Evolutionary conservation across 2,113 vertebrate genomes (phyloP), one percentile per base, ranked within the genome.

Genomic region (Dermatemys mawii): DNA sequence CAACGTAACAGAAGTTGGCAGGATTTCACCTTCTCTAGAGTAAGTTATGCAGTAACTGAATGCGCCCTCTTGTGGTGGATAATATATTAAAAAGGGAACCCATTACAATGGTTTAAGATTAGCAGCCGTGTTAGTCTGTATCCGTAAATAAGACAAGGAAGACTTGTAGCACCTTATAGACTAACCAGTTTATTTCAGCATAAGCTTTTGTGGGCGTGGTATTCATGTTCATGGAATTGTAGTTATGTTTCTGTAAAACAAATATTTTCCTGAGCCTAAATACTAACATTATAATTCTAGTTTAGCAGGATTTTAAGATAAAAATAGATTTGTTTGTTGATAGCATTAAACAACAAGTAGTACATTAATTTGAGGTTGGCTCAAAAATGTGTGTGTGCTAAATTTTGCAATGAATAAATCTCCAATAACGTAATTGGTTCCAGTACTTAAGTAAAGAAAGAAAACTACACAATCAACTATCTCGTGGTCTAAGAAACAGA

Each of bases 31-130:
- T 70, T 90, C 93, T 93, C 92, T 93, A 94, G 84, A 96, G 87
- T 32, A 44, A 96, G 94, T 95, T 95, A 97, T 96, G 97, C 94
- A 97, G 95, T 97, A 97, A 97, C 92, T 97, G 97, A 95, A 98
- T 90, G 90, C 97, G 98, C 98, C 98, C 98, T 98, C 98, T 98
- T 98, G 98, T 98, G 98, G 98, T 96, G 96, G 97, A 93, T 86
- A 90, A 92, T 85, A 93, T 94, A 96, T 73, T 60, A 79, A 73
- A 87, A 79, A 14, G 35, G 41, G 53, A 87, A 92, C 76, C 70
- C 84, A 82, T 83, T 48, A 26, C 81, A 88, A 83, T 79, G 76
- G 55, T n/a, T n/a, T n/a, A n/a, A n/a, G n/a, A n/a, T n/a, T n/a
- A n/a, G n/a, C n/a, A n/a, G n/a, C n/a, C n/a, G n/a, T n/a, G n/a